Evolutionary conservation across 2,113 vertebrate species (phyloP).

Genomic region (Columba livia): DNA sequence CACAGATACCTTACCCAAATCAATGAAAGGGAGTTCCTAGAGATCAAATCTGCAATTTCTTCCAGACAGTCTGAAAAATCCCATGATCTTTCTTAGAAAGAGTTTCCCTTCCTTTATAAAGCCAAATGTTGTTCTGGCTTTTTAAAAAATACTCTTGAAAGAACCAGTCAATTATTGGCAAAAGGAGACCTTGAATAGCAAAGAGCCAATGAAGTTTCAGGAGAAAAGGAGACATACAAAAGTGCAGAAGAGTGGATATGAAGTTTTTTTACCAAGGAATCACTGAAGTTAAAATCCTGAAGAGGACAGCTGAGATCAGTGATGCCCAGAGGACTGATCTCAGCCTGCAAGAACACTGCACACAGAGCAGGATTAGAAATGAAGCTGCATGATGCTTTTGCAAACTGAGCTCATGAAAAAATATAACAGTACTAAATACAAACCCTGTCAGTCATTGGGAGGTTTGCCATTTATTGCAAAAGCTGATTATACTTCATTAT

Average conservation of each 20-base stretch:
- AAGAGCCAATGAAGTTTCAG: neutral
- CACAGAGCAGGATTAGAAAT: neutral
- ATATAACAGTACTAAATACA: neutral
- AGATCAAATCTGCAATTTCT: neutral
- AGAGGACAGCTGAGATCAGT: neutral
- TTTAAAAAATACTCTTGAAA: neutral
- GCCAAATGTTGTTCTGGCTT: neutral
- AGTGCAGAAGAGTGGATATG: neutral
- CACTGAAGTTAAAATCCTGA: neutral
- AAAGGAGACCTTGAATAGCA: neutral
- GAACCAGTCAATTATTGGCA: neutral
- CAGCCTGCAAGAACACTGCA: neutral
- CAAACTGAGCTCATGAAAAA: neutral
- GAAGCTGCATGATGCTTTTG: neutral
- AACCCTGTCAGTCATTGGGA: neutral
- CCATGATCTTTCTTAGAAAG: neutral
- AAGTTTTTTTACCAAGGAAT: neutral
- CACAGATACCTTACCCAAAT: neutral
- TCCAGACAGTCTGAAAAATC: neutral
- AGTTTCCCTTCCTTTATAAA: neutral
- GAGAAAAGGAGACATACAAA: neutral
- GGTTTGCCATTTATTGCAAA: neutral
- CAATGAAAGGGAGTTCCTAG: neutral
- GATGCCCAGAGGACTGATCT: neutral
- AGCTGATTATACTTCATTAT: constrained; percentile 6